These are phyloP conservation scores for Aphidius ervi DNA, from an alignment of 1,140 invertebrate species.

Conservation along the genomic window DNA sequence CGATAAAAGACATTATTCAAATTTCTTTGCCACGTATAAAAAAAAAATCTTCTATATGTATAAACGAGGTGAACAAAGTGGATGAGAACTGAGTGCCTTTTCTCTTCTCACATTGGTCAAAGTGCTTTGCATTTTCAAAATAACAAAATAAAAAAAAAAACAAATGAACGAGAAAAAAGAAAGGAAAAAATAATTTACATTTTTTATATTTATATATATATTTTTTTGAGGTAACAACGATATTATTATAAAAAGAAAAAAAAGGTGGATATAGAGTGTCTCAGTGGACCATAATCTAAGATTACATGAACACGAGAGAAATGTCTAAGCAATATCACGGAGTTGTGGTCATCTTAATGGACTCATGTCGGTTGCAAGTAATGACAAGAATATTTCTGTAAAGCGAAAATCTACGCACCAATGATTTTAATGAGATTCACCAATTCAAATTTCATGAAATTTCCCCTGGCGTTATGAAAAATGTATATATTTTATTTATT, in stretches of 20 bases:
- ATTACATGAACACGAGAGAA: slow-evolving; percentile 10
- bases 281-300: slow-evolving; percentile 7
- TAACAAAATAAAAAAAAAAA: slow-evolving; percentile 8
- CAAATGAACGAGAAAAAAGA: background rate
- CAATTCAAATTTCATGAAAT: slow-evolving; percentile 25
- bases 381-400: slow-evolving; percentile 24
- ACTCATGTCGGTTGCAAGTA: slow-evolving; percentile 35
- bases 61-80: slow-evolving; percentile 10
- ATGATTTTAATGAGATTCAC: slow-evolving; percentile 52
- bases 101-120: slow-evolving; percentile 4
- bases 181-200: background rate
- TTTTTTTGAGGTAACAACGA: too few species aligned
- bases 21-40: slow-evolving; percentile 29
- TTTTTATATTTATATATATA: too few species aligned
- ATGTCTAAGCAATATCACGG: slow-evolving; percentile 49
- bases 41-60: slow-evolving; percentile 29
- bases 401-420: slow-evolving; percentile 45
- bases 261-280: background rate
- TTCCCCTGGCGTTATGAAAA: background rate
- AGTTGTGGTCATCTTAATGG: slow-evolving; percentile 51
- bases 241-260: too few species aligned
- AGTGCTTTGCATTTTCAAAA: slow-evolving; percentile 11
- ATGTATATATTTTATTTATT: too few species aligned
- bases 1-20: slow-evolving; percentile 51
- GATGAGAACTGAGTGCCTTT: background rate